Evolutionary conservation across 2,797 vertebrate genomes (phyloP), one percentile per base, ranked within the genome.

Genomic region (Aulostomus chinensis): DNA sequence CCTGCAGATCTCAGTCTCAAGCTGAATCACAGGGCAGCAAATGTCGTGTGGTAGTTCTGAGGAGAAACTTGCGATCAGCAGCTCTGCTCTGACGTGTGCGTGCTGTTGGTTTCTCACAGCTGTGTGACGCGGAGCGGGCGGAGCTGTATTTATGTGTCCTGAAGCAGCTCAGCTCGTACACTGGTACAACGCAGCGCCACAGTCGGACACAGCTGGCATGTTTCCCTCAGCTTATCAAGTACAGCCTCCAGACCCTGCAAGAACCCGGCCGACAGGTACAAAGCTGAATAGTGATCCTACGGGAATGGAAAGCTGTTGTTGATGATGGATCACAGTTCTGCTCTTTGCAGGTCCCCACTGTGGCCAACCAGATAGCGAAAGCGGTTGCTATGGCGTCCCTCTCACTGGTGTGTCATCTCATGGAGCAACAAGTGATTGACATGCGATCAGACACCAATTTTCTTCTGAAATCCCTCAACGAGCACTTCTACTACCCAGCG

Each of bases 71-170:
- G n/a, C n/a, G n/a, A n/a, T n/a, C n/a, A n/a, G n/a, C n/a, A n/a
- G n/a, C n/a, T n/a, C n/a, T n/a, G n/a, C 20, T 9, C 24, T 25
- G 24, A 25, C 24, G 2, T 25, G 24, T 25, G 24, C 24, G 6
- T 21, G 3, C 20, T 21, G 1, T 17, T 37, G 2, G 18, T 50
- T 15, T 26, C n/a, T 42, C 7, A 11, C 46, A 93, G 91, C 65
- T 89, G n/a, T 87, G 72, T 48, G 92, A 92, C 7, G 13, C 92
- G 25, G 73, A 83, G 58, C 91, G 93, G n/a, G 94, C 94, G 51
- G 88, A 89, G 63, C 81, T 99, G 14, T 98, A 97, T 72, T 87
- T 96, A 39, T 80, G 73, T 30, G 81, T 95, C 14, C 78, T 96
- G 66, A 85, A 78, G 49, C 92, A 93, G 76, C 79, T 94, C 20